Conservation (phyloP, 1,140 invertebrate genomes). For the Eurosta solidaginis region DNA sequence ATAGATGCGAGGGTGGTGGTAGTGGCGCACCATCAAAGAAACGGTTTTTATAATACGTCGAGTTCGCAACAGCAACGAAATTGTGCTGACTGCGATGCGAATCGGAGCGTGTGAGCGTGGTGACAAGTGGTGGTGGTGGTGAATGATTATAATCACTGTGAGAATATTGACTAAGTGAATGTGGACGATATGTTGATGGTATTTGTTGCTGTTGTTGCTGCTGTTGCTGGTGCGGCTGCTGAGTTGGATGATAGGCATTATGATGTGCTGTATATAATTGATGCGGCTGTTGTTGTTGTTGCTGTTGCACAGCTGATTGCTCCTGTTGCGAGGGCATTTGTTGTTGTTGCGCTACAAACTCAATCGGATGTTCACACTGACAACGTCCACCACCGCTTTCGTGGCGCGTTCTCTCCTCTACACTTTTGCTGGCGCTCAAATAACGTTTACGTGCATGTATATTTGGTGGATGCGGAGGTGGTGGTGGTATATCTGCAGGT, state of each 20-base stretch:
- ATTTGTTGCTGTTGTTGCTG: slow-evolving; percentile 36
- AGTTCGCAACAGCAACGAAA: not conserved
- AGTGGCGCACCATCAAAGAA: slow-evolving; percentile 21
- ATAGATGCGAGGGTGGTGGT: slow-evolving; percentile 16
- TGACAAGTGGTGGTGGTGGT: slow-evolving; percentile 35
- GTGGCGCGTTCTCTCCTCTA: slow-evolving; percentile 40
- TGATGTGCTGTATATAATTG: not conserved
- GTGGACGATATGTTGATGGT: not conserved
- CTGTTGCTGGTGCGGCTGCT: not conserved
- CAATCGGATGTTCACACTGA: slow-evolving; percentile 55
- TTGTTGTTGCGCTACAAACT: not conserved
- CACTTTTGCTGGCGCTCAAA: slow-evolving; percentile 4
- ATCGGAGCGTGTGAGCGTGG: slow-evolving; percentile 36
- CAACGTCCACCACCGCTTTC: slow-evolving; percentile 50
- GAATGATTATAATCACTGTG: slow-evolving; percentile 27
- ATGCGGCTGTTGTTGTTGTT: not conserved
- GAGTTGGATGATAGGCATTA: not conserved
- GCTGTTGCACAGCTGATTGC: not conserved
- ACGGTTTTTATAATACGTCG: slow-evolving; percentile 5
- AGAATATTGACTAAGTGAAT: not conserved
- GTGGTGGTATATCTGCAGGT: slow-evolving; percentile 53
- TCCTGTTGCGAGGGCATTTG: not conserved
- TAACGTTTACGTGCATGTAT: not conserved
- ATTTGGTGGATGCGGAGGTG: slow-evolving; percentile 45
- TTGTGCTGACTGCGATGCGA: slow-evolving; percentile 31